Conservation (phyloP, 37 sponge, comb jelly and placozoan species). For the Oscarella lobularis region DNA sequence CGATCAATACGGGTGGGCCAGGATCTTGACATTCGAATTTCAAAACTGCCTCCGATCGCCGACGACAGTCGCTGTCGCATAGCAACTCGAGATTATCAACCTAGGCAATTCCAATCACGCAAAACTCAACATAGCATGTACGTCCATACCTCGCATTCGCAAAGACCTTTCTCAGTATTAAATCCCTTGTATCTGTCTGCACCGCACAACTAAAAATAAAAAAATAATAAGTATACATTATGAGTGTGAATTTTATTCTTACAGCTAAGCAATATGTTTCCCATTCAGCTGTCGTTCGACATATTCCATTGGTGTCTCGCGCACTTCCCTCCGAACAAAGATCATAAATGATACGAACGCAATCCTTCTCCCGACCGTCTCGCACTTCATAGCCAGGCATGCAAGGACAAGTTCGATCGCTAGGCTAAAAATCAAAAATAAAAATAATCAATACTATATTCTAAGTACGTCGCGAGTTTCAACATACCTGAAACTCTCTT, state of each 20-base stretch:
- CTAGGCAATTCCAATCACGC: neutral
- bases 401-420: neutral
- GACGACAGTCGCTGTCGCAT: neutral
- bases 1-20: neutral
- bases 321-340: slow-evolving; percentile 15
- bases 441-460: neutral
- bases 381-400: neutral
- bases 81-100: neutral
- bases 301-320: slow-evolving; percentile 13
- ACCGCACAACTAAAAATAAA: slow-evolving; percentile 11
- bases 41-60: neutral
- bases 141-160: slow-evolving; percentile 17
- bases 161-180: slow-evolving; percentile 14
- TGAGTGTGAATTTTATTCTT: neutral
- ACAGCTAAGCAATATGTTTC: neutral
- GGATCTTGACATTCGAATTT: neutral
- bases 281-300: neutral
- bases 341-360: slow-evolving; percentile 5
- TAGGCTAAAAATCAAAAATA: neutral
- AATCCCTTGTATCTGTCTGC: slow-evolving; percentile 5
- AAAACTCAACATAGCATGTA: slow-evolving; percentile 12
- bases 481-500: slow-evolving; percentile 12
- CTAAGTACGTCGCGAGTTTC: neutral
- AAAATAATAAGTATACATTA: neutral
- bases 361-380: neutral